These are phyloP conservation scores for Apamea monoglypha DNA, from an alignment of 2,888 invertebrate species.

Conservation along the genomic window DNA sequence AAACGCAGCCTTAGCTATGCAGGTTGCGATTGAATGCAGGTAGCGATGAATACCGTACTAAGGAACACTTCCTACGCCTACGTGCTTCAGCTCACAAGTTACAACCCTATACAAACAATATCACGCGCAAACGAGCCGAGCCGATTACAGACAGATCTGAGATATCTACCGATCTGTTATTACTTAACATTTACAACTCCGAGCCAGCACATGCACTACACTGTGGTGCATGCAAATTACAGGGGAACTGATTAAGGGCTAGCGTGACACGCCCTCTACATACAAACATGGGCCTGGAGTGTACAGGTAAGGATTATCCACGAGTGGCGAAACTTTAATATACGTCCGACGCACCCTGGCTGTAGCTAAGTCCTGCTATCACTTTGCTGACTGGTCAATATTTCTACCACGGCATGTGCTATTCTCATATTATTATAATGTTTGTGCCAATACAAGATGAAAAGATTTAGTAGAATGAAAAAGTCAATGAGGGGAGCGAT, in stretches of 20 bases:
- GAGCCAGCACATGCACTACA: conserved; percentile 40
- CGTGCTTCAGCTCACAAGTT: conserved; percentile 17
- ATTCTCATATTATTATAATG: neutral
- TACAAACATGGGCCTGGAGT: conserved; percentile 1
- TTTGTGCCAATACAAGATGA: neutral
- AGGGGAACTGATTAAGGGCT: conserved; percentile 33
- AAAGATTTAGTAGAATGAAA: neutral
- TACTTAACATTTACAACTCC: conserved; percentile 56
- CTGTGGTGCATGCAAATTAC: conserved; percentile 51
- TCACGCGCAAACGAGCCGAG: conserved; percentile 14
- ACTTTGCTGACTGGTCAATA: neutral
- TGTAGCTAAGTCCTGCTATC: neutral
- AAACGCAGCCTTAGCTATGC: too few species aligned
- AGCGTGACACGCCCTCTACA: conserved; percentile 28
- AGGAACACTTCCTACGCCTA: conserved; percentile 23
- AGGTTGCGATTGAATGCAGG: neutral
- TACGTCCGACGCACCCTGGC: neutral
- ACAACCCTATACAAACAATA: conserved; percentile 36
- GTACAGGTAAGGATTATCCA: neutral
- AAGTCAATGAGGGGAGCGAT: neutral
- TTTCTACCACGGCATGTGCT: neutral
- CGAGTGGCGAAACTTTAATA: neutral
- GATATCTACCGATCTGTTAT: conserved; percentile 49
- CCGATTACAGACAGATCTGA: conserved; percentile 29
- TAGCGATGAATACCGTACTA: neutral